Evolutionary conservation across 30 jellyfish, hydroid and myxozoan species (phyloP).

Genomic region (Aurelia sp.): DNA sequence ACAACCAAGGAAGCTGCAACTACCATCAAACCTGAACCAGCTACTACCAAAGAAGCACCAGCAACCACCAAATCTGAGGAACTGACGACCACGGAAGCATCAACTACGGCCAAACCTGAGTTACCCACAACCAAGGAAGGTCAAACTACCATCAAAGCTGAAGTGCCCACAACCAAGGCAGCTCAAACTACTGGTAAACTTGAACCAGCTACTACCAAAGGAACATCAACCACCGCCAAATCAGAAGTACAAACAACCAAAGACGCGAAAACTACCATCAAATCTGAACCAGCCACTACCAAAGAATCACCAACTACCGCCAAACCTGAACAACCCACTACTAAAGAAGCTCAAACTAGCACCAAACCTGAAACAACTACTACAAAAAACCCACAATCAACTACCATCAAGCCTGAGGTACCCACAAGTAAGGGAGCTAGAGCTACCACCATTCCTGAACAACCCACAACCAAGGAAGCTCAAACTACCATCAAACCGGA

Average conservation of each 20-base stretch:
- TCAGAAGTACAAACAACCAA: not conserved
- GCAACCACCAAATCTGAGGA: not conserved
- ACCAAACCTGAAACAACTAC: not conserved
- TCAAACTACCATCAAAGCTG: not conserved
- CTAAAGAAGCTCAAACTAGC: not conserved
- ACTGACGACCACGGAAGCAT: not conserved
- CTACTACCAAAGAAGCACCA: not conserved
- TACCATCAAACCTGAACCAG: no score
- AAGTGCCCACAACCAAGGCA: conserved; percentile 3
- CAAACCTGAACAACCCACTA: not conserved
- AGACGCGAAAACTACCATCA: not conserved
- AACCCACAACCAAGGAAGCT: no score
- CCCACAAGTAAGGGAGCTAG: not conserved
- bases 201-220: not conserved
- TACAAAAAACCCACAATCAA: not conserved
- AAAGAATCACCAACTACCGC: not conserved
- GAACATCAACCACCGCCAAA: not conserved
- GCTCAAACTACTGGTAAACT: not conserved
- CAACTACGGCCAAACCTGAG: not conserved
- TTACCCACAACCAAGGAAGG: not conserved
- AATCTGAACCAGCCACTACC: not conserved
- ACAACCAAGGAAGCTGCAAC: not conserved
- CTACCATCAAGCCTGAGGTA: not conserved
- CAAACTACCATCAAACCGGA: no score
- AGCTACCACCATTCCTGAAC: no score